phyloP scores from a whole-genome alignment of 2,113 vertebrate genomes.

The Centropus bengalensis region DNA sequence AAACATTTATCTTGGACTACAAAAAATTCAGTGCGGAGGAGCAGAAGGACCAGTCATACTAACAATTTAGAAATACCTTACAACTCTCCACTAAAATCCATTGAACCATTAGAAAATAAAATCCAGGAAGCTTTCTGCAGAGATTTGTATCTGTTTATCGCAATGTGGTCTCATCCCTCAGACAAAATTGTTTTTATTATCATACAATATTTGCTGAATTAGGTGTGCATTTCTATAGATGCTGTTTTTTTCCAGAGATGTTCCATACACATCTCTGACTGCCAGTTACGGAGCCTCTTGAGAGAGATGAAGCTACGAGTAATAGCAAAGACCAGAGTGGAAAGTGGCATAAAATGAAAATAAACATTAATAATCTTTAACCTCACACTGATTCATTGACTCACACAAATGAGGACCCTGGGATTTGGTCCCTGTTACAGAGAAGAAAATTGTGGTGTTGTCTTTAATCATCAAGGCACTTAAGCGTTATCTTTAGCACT shows the following conservation, averaged over 20 bases:
- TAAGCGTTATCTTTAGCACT: not conserved
- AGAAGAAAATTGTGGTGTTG: not conserved
- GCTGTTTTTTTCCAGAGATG: not conserved
- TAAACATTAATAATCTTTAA: slow-evolving; percentile 31
- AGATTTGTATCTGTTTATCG: not conserved
- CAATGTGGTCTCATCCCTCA: not conserved
- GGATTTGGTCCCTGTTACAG: not conserved
- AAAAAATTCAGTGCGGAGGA: not conserved
- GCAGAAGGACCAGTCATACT: not conserved
- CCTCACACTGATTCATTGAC: not conserved
- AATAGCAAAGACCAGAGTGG: not conserved
- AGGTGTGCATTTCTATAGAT: not conserved
- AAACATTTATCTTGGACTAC: not conserved
- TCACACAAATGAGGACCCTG: not conserved
- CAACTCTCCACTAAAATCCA: not conserved
- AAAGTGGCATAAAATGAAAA: slow-evolving; percentile 3
- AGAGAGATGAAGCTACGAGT: not conserved
- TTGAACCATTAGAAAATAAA: not conserved
- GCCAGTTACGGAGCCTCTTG: not conserved
- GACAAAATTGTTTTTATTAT: not conserved
- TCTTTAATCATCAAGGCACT: not conserved
- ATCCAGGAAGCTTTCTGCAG: not conserved
- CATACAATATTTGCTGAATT: not conserved
- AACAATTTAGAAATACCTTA: not conserved
- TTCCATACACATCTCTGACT: not conserved